phyloP scores from a whole-genome alignment of 2,888 invertebrate species.

The Aspidapion aeneum region DNA sequence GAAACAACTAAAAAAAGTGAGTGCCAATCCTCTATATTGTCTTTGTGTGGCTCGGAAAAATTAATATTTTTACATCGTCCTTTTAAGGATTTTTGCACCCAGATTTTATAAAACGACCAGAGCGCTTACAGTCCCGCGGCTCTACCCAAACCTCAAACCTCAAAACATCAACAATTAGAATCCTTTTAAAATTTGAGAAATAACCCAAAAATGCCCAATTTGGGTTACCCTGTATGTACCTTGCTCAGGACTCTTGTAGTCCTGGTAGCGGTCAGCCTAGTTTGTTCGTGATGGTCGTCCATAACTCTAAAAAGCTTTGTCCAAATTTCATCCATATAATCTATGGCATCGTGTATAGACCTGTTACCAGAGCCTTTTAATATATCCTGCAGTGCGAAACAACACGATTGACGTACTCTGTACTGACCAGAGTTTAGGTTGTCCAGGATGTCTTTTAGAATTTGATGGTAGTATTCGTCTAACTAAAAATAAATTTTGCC shows the following conservation, averaged over 20 bases:
- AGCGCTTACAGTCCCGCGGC: too few relatives aligned
- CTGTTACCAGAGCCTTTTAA: conserved; percentile 58
- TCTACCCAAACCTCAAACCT: too few relatives aligned
- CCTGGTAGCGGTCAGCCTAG: conserved; percentile 68
- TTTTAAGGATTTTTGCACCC: too few relatives aligned
- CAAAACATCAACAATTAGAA: too few relatives aligned
- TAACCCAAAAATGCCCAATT: too few relatives aligned
- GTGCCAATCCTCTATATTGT: too few relatives aligned
- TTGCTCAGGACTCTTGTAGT: conserved; percentile 71
- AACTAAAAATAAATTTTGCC: conserved; percentile 58
- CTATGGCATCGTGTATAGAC: conserved; percentile 45
- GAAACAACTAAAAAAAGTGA: too few relatives aligned
- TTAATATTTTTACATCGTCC: too few relatives aligned
- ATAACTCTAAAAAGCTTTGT: conserved; percentile 81
- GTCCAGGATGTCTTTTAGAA: conserved; percentile 72
- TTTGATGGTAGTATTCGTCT: conserved; percentile 76
- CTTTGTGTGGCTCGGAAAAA: too few relatives aligned
- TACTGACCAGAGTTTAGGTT: conserved; percentile 84
- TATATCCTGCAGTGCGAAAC: conserved; percentile 82
- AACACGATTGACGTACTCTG: conserved; percentile 89
- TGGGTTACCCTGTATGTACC: too few relatives aligned
- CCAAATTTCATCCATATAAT: conserved; percentile 66
- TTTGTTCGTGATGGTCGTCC: conserved; percentile 93
- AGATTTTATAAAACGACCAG: too few relatives aligned
- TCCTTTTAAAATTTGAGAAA: too few relatives aligned